Evolutionary conservation across 2,888 invertebrate genomes (phyloP), one percentile per base, ranked within the genome.

Genomic region (Pherbina coryleti): DNA sequence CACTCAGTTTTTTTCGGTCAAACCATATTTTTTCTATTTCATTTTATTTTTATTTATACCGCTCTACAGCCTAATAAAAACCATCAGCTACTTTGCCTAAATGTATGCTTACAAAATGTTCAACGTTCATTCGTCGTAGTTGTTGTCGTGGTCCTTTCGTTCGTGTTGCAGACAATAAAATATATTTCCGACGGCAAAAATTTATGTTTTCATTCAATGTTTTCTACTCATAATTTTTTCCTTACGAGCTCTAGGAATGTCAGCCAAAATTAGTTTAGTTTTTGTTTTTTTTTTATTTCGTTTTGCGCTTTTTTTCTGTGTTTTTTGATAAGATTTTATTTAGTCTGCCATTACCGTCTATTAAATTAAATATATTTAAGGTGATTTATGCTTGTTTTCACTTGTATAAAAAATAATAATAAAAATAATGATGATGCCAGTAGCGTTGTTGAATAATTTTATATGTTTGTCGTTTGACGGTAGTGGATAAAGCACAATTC

Each of bases 111-210:
- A 49, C 22, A 73, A 73, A 73, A 73, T 51, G 44, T 44, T 55
- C 25, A 9, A n/a, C 49, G n/a, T 73, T 62, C 49, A 62, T 69
- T 69, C 51, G 44, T 14, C 17, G 44, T 11, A 25, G 17, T 22
- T 9, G 44, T 34, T 1, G 25, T 51, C 8, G 70, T 44, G 25
- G 11, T 53, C 55, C 17, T 37, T 62, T 60, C n/a, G 60, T 73
- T 62, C 73, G 60, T 73, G 73, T 62, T 73, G 37, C 73, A 73
- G 62, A 73, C 73, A 73, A 62, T 73, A 62, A 73, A 73, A 73
- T 49, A 60, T 49, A 60, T 62, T 73, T 73, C 73, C 73, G 73
- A 49, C 73, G 49, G 73, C 73, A 62, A 5, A 73, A 73, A 73
- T 73, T 73, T 73, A 73, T 62, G 60, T 22, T 62, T 73, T 71